Percentiles rank a stretch among this genome's conserved stretches.
Evolutionary conservation across 2,113 vertebrate species (phyloP).

Genomic region (Cryptomyrus ogoouensis): DNA sequence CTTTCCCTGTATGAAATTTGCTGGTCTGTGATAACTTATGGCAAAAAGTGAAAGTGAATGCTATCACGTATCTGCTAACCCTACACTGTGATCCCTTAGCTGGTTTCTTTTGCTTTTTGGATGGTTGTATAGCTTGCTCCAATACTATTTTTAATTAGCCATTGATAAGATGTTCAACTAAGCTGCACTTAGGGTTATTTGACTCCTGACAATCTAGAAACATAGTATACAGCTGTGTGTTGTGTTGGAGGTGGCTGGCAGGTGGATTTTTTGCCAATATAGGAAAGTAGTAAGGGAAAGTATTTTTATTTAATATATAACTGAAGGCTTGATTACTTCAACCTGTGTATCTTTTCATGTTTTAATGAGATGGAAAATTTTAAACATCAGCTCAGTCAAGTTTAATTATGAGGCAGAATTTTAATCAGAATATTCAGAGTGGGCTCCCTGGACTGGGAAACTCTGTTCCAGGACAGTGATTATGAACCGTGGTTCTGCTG

Average conservation of each 20-base stretch:
- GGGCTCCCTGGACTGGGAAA: neutral
- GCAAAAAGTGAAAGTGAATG: neutral
- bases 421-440: neutral
- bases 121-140: neutral
- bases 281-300: neutral
- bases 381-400: neutral
- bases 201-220: neutral
- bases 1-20: neutral
- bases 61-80: neutral
- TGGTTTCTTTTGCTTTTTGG: neutral
- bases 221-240: neutral
- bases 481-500: neutral
- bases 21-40: neutral
- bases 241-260: neutral
- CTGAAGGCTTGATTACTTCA: neutral
- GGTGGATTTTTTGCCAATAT: neutral
- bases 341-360: neutral
- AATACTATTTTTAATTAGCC: neutral
- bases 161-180: neutral
- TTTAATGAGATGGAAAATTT: neutral
- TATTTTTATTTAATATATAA: neutral
- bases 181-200: neutral
- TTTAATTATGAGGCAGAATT: neutral
- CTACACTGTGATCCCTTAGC: neutral
- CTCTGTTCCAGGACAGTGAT: neutral